Percentiles rank a stretch among this genome's conserved stretches.
Conservation (phyloP, 2,888 invertebrate genomes). For the Apamea anceps region DNA sequence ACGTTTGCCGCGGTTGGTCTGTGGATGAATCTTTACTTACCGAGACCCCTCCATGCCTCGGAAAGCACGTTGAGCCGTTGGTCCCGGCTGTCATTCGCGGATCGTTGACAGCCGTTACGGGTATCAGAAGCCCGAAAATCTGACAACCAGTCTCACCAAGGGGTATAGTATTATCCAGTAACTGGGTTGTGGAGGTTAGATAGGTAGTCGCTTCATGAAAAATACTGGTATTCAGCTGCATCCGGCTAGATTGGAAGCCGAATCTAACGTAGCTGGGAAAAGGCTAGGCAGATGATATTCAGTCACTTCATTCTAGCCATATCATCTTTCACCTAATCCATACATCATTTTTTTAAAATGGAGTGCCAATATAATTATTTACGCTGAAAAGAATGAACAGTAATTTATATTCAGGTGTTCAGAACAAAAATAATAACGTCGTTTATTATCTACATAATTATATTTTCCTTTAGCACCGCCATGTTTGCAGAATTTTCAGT, state of each 20-base stretch:
- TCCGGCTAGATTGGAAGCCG: not conserved
- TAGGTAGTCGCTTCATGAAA: not conserved
- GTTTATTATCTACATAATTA: constrained; percentile 5
- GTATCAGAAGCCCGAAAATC: too few relatives aligned
- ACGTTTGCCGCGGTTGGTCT: not conserved
- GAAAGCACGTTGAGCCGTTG: not conserved
- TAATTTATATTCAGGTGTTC: not conserved
- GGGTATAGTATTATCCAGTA: too few relatives aligned
- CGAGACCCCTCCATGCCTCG: not conserved
- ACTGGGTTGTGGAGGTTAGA: not conserved
- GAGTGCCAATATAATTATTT: not conserved
- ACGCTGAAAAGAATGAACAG: not conserved
- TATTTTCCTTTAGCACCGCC: not conserved
- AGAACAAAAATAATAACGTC: not conserved
- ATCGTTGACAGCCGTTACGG: not conserved
- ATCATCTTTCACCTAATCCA: not conserved
- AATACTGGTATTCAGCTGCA: not conserved
- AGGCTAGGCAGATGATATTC: not conserved
- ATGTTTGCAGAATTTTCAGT: not conserved
- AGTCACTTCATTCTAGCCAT: too few relatives aligned
- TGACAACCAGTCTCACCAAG: too few relatives aligned
- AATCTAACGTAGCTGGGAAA: not conserved
- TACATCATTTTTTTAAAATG: not conserved
- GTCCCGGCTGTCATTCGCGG: not conserved
- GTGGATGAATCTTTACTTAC: not conserved